Evolutionary conservation across 2,797 vertebrate genomes (phyloP), one percentile per base, ranked within the genome.

Genomic region (Gymnothorax javanicus): DNA sequence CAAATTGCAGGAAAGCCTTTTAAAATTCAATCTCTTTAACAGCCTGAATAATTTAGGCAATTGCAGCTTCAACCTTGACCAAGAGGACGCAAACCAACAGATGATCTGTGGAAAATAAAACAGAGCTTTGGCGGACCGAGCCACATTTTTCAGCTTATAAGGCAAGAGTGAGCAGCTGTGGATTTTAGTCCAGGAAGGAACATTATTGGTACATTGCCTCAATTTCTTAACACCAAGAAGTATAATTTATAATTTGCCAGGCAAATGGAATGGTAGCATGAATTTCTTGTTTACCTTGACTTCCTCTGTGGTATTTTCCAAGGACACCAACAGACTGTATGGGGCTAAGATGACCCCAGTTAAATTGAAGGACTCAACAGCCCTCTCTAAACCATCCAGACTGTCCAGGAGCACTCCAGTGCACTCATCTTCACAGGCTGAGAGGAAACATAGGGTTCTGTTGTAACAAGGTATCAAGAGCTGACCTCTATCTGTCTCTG

Each of bases 341-440:
- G 97, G 96, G 0, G 94, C 94, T 75, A 67, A 88, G 69, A 94
- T 9, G 60, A 96, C 3, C 5, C 91, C 87, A 0, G 93, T 96
- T 87, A 97, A 87, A 92, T 98, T 97, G 86, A 97, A 27, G 25
- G 96, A 95, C 77, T 93, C 89, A 33, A 96, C 79, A 25, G 89
- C 89, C 4, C 87, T 15, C 0, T 89, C 90, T 0, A 97, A 11
- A 6, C 83, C 9, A 7, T 97, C 97, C 93, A 99, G 85, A 90
- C 94, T 94, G 58, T 95, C 92, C 84, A 99, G 93, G 73, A 99
- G 88, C 73, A 94, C 43, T 0, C 97, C 97, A 0, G 95, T 95
- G 90, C 98, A 99, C 27, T 95, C 93, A 52, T 98, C 97, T 88
- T 97, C 93, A 90, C 98, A 99, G 0, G 97, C 98, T 99, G 87